Base-by-base conservation (phyloP, 2,888 invertebrate species). In the Trissonchulus latispiculum region DNA sequence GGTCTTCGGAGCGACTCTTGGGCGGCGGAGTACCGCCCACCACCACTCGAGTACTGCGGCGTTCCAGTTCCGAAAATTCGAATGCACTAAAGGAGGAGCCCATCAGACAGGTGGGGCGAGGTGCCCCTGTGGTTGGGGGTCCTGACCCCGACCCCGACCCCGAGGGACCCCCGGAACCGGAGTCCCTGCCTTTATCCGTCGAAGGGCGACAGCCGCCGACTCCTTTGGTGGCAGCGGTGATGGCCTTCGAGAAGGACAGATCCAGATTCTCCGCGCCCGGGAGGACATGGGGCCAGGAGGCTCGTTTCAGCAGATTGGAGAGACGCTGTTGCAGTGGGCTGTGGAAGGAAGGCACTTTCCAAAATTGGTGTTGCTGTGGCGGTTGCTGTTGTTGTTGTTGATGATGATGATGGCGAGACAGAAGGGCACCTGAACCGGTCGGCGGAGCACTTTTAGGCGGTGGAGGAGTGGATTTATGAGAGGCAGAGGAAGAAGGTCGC, bases 1-100 rank as follows among this genome's bases (percentile, higher is more conserved):
- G 66, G 2, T 75, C 33, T 28, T 67, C 72, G 36, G 70, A 70
- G 33, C 70, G 61, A 2, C 72, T 72, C 67, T 74, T 74, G 2
- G 61, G 8, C 59, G 73, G 73, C 23, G 70, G 62, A 1, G 28
- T 36, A 8, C 31, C 18, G 15, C 15, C 8, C 15, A 33, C 68
- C 33, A 23, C 29, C 35, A 32, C 15, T 8, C 8, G 32, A 3
- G n/a, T 29, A 62, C 64, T 29, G 68, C 68, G 68, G 18, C n/a
- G 29, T 32, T 29, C 31, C 28, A 29, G 8, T 32, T 67, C 29
- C 31, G 31, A 1, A 33, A 59, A 35, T 36, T 35, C 67, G 1
- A 69, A 61, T 31, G 62, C 36, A 8, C 1, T 8, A 48, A 32
- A 67, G 1, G n/a, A 32, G 31, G 29, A 23, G 61, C 31, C 28